Evolutionary conservation across 2,113 vertebrate genomes (phyloP), one percentile per base, ranked within the genome.

Genomic region (Oreochromis niloticus): DNA sequence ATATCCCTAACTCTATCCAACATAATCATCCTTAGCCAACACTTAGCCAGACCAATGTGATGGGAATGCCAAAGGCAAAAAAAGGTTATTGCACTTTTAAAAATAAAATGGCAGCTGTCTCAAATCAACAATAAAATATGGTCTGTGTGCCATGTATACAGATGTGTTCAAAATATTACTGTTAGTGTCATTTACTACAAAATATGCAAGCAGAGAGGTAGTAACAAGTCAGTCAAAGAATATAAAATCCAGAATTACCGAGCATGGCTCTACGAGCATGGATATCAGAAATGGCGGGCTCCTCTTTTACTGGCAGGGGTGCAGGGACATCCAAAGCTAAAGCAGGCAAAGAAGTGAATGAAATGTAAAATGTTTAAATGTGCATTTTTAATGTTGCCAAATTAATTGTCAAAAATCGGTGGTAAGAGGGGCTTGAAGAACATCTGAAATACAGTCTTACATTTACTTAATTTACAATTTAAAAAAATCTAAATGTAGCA

Each of bases 241-340:
- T 7, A 27, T 1, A 27, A 75, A 73, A 61, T n/a, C 3, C 19
- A 43, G 2, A 82, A 93, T 93, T 97, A 98, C 98, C 97, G 55
- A 91, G 93, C 75, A 82, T 78, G 43, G 92, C 80, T 94, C 96
- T 96, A 66, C 86, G 93, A 81, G 88, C 36, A 75, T 87, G 52
- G 73, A 83, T 9, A 3, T 88, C 86, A 34, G 84, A 32, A 2
- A 55, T 7, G 10, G 57, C 22, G 10, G 85, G 46, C 9, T 81
- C 82, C 17, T 94, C 86, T 61, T 97, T 96, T 43, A 95, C 93
- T 86, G 96, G 95, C 83, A 93, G 88, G n/a, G 89, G 91, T 48
- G 93, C 93, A 87, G 92, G 94, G 84, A 87, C 94, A 92, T 78
- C 92, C 95, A 84, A 9, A 22, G 8, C 57, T 22, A 50, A 85